These are phyloP conservation scores for Melanotaenia boesemani DNA, from an alignment of 2,797 vertebrate species.

Conservation along the genomic window DNA sequence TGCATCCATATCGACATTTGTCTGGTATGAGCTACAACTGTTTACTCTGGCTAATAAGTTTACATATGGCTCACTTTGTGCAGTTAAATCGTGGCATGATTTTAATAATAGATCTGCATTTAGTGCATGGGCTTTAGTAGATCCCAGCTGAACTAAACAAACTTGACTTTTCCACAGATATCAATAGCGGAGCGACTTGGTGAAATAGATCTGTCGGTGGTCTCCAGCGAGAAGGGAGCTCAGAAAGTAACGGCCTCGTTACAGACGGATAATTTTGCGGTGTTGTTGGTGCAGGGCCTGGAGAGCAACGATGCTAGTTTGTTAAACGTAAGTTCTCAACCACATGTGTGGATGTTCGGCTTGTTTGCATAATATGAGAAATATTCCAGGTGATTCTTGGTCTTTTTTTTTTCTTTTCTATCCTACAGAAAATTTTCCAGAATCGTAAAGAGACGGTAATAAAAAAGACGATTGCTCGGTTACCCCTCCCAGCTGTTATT, in stretches of 20 bases:
- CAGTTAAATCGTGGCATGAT: background rate
- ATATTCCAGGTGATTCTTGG: background rate
- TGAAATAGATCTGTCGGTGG: constrained; percentile 87
- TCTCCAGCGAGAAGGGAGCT: constrained; percentile 72
- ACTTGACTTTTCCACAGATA: constrained; percentile 77
- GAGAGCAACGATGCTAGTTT: constrained; percentile 92
- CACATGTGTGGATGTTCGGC: background rate
- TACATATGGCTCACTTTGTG: background rate
- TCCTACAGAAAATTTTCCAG: constrained; percentile 93
- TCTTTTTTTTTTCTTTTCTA: background rate
- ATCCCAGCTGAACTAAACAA: constrained; percentile 1
- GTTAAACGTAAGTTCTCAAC: constrained; percentile 89
- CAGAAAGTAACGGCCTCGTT: constrained; percentile 82
- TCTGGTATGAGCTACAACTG: too few relatives aligned
- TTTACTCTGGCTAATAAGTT: background rate
- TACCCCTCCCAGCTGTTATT: constrained; percentile 92
- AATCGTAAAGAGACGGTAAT: constrained; percentile 90
- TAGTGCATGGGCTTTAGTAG: background rate
- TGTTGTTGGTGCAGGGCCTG: constrained; percentile 94
- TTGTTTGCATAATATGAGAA: background rate
- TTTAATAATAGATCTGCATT: background rate
- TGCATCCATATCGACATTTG: background rate
- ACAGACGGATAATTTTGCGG: constrained; percentile 91
- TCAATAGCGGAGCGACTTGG: constrained; percentile 93
- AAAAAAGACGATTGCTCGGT: constrained; percentile 92